A percentile compares a stretch with the other conserved stretches of the same genome.
These are phyloP conservation scores for Leuciscus waleckii DNA, from an alignment of 2,797 vertebrate species.

Conservation along the genomic window DNA sequence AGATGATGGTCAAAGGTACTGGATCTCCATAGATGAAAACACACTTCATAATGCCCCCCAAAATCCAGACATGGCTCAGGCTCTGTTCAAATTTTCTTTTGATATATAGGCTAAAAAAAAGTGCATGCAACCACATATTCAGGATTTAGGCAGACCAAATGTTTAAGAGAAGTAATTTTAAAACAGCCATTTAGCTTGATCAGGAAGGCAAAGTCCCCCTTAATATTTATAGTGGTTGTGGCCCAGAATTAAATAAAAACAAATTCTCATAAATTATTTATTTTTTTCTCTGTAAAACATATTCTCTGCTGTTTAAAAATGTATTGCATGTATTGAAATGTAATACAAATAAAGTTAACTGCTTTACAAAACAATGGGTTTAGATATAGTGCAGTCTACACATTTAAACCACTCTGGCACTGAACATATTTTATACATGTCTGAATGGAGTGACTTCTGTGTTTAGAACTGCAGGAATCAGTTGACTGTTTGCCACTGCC, in stretches of 20 bases:
- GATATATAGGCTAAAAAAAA: background rate
- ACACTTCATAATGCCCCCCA: background rate
- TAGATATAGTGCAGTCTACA: background rate
- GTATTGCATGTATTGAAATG: background rate
- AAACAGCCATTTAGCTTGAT: background rate
- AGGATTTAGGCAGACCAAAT: background rate
- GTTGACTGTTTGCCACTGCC: background rate
- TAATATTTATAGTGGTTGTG: background rate
- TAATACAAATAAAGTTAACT: background rate
- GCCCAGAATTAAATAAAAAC: background rate
- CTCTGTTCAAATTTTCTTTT: background rate
- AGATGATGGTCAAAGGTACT: constrained; percentile 48
- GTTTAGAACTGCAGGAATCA: background rate
- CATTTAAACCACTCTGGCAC: background rate
- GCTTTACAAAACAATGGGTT: background rate
- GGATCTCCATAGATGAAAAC: constrained; percentile 48
- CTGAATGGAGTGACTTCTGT: background rate
- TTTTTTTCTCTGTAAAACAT: background rate
- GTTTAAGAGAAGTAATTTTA: background rate
- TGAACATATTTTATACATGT: background rate
- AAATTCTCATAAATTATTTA: background rate
- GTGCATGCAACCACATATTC: background rate
- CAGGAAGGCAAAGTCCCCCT: background rate
- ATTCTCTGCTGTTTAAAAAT: background rate
- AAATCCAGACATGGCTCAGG: constrained; percentile 2